A percentile compares a stretch with the other conserved stretches of the same genome.
phyloP scores from a whole-genome alignment of 2,888 invertebrate species.

The Falcaria lacertinaria region DNA sequence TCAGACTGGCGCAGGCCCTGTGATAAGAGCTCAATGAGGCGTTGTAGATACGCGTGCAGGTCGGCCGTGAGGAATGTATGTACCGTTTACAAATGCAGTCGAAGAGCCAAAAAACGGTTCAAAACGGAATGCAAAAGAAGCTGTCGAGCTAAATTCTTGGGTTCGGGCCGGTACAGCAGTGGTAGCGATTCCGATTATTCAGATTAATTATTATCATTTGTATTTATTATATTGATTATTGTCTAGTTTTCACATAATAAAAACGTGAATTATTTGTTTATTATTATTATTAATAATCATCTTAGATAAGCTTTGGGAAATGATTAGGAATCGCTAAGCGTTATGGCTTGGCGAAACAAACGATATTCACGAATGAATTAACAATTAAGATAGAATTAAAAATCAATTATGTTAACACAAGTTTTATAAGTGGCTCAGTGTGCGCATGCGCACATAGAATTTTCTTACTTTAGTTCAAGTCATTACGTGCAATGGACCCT shows the following conservation, averaged over 20 bases:
- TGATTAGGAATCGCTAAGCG: too few relatives aligned
- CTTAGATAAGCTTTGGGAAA: too few relatives aligned
- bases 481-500: too few relatives aligned
- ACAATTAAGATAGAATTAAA: too few relatives aligned
- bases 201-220: background rate
- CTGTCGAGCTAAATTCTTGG: conserved; percentile 4
- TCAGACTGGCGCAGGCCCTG: conserved; percentile 12
- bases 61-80: conserved; percentile 20
- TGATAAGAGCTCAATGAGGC: conserved; percentile 13
- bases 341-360: too few relatives aligned
- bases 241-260: background rate
- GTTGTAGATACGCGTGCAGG: conserved; percentile 35
- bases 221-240: background rate
- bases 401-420: too few relatives aligned
- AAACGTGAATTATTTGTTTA: too few relatives aligned
- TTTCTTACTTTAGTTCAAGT: too few relatives aligned
- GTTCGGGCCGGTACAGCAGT: background rate
- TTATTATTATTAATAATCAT: too few relatives aligned
- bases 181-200: background rate
- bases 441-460: too few relatives aligned
- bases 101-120: background rate
- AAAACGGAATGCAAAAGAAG: conserved; percentile 4
- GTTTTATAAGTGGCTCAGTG: too few relatives aligned
- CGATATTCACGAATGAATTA: too few relatives aligned
- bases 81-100: background rate